Evolutionary conservation across 2,113 vertebrate genomes (phyloP), one percentile per base, ranked within the genome.

Genomic region (Neoarius graeffei): DNA sequence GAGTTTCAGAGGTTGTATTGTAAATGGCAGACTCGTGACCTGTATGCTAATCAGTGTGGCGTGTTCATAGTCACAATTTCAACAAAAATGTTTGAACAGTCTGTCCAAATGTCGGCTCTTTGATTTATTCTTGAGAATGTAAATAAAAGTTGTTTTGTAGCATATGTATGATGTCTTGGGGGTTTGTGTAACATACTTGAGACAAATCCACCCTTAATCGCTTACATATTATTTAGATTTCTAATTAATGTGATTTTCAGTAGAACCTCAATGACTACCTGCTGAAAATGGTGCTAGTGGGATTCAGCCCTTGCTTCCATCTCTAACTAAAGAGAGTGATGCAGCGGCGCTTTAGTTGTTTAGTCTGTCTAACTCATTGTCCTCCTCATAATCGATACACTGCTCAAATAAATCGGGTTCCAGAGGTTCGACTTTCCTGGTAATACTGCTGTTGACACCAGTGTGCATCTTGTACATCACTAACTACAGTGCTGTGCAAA

Each of bases 131-230:
- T 84, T 91, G 87, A 89, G 91, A 87, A 93, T 96, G 95, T 96
- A 95, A 95, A 96, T 95, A 92, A 95, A 94, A 94, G 93, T 89
- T 74, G 91, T 95, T 96, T 96, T 95, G 91, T 95, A 94, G 94
- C 90, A 86, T 85, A 60, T 27, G 1, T 30, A 42, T 85, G 52
- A 80, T 64, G 7, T n/a, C 56, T 73, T 57, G 14, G 35, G 25
- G 17, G 64, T 77, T 62, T 50, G 27, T 25, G 13, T 35, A 76
- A 76, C 5, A 1, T 27, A 48, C 67, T 19, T 48, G 48, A 42
- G 35, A 23, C 19, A 7, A 23, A 79, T 56, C 4, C 73, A 76
- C 42, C 73, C 1, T 13, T 54, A 15, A 57, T 81, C 8, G 1
- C 56, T 30, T 81, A 13, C 42, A 52, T 50, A 1, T 50, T 52